Evolutionary conservation across 1,140 invertebrate species (phyloP).

Genomic region (Drosophila dunni): DNA sequence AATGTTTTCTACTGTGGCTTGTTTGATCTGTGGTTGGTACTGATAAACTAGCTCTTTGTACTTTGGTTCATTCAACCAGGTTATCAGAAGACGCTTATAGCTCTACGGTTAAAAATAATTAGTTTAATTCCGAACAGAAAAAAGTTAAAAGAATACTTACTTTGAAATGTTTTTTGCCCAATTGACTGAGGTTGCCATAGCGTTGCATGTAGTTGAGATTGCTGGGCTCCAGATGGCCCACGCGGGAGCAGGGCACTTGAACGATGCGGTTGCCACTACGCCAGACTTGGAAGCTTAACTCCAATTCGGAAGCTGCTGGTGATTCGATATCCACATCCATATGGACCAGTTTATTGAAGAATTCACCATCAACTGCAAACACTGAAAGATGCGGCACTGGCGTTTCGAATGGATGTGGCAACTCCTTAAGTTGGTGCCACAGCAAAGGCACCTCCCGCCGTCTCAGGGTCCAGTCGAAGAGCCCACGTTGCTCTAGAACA

Average conservation of each 20-base stretch:
- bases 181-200: conserved; percentile 6
- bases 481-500: conserved; percentile 87
- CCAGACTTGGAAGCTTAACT: conserved; percentile 95
- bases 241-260: conserved; percentile 95
- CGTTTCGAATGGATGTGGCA: conserved; percentile 89
- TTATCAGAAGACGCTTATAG: conserved; percentile 94
- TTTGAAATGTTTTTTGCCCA: conserved; percentile 1
- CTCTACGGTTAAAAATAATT: conserved; percentile 86
- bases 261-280: conserved; percentile 94
- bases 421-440: conserved; percentile 90
- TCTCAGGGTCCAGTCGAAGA: conserved; percentile 97
- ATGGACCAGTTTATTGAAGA: conserved; percentile 96
- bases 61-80: conserved; percentile 95
- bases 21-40: conserved; percentile 89
- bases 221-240: conserved; percentile 92
- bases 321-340: conserved; percentile 92
- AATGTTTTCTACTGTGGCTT: conserved; percentile 88
- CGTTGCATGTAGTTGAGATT: conserved; percentile 1
- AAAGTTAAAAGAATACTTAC: background rate
- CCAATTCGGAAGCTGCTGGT: conserved; percentile 96
- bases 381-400: conserved; percentile 96
- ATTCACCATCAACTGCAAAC: conserved; percentile 93
- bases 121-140: background rate
- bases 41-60: conserved; percentile 93
- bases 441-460: conserved; percentile 90